Evolutionary conservation across 2,888 invertebrate species (phyloP).

Genomic region (Dasypolia templi): DNA sequence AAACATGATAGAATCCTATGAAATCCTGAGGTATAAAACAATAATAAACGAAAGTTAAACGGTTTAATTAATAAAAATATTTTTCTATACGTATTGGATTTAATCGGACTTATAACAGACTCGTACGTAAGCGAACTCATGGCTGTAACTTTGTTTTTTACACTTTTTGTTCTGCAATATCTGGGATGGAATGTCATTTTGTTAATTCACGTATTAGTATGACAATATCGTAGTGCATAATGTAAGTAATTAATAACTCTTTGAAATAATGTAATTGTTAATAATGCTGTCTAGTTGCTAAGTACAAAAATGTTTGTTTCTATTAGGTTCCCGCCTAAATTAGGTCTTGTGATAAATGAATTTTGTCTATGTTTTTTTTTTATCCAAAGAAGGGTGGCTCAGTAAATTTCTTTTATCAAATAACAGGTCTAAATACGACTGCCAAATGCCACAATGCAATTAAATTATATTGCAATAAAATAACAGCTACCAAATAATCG

Average conservation of each 20-base stretch:
- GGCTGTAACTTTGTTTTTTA: conserved; percentile 77
- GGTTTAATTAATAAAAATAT: conserved; percentile 80
- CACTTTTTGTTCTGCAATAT: conserved; percentile 80
- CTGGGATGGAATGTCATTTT: conserved; percentile 84
- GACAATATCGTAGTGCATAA: conserved; percentile 86
- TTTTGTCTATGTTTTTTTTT: conserved; percentile 54
- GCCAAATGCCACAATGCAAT: conserved; percentile 26
- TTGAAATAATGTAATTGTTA: conserved; percentile 81
- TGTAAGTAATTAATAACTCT: conserved; percentile 74
- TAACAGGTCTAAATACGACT: conserved; percentile 26
- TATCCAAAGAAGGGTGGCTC: conserved; percentile 42
- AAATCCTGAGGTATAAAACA: conserved; percentile 68
- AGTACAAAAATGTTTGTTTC: conserved; percentile 72
- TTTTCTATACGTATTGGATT: conserved; percentile 85
- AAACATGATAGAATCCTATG: conserved; percentile 68
- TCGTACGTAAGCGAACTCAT: conserved; percentile 73
- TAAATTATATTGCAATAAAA: conserved; percentile 43
- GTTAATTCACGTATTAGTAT: conserved; percentile 83
- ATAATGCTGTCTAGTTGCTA: conserved; percentile 81
- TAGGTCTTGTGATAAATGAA: conserved; percentile 62
- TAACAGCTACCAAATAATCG: conserved; percentile 27
- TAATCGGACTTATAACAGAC: conserved; percentile 73
- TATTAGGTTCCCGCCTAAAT: conserved; percentile 76
- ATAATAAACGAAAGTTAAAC: conserved; percentile 69
- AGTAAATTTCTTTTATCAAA: conserved; percentile 12